phyloP scores from a whole-genome alignment of 2,797 vertebrate genomes.

The Sebastes aleutianus region DNA sequence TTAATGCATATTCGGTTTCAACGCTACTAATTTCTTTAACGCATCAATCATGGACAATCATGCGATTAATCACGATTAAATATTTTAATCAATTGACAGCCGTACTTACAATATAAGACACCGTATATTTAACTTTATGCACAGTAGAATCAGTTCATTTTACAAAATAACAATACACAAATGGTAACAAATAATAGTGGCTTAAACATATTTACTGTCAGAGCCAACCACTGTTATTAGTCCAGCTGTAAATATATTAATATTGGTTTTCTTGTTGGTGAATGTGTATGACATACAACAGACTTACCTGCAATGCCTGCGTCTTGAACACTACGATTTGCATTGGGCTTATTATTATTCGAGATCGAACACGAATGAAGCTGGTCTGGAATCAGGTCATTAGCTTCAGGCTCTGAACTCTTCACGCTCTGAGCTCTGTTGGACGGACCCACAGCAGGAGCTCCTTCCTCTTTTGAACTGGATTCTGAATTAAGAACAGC shows the following conservation, averaged over 20 bases:
- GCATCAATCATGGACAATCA: too few relatives aligned
- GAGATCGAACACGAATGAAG: not conserved
- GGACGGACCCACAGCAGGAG: not conserved
- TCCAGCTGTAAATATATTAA: not conserved
- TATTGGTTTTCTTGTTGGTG: not conserved
- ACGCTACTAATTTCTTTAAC: too few relatives aligned
- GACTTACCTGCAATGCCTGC: not conserved
- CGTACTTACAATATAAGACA: not conserved
- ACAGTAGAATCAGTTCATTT: not conserved
- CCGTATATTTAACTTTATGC: not conserved
- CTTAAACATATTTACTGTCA: not conserved
- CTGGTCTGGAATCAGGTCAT: not conserved
- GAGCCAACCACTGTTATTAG: not conserved
- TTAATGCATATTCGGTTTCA: too few relatives aligned
- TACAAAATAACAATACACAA: not conserved
- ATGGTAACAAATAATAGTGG: not conserved
- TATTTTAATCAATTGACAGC: too few relatives aligned
- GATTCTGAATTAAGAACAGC: not conserved
- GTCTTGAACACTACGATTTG: not conserved
- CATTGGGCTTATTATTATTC: not conserved
- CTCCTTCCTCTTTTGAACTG: not conserved
- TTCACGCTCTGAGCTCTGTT: not conserved
- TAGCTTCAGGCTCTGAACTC: not conserved
- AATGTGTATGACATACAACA: not conserved
- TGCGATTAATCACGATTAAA: too few relatives aligned